Base-by-base conservation (phyloP, 2,113 vertebrate genomes). In the Chaetodon trifascialis region DNA sequence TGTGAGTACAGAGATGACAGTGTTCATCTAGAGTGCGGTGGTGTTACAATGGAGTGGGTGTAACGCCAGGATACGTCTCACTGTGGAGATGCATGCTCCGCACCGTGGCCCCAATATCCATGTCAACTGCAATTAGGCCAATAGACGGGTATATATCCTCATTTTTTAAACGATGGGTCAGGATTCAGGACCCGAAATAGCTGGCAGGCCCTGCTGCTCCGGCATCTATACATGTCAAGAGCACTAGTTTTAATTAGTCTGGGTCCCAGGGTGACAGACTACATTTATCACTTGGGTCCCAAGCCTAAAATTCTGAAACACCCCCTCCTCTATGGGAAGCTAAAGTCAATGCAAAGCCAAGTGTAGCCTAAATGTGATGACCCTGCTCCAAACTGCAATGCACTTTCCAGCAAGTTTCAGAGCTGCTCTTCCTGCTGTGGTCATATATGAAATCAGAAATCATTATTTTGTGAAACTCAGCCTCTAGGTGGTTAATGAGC, bases 211-310 rank as follows among this genome's bases (percentile, higher is more conserved):
- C 74, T 62, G 54, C 68, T 83, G 85, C 58, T 78, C 82, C 76
- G 59, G 69, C 76, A 70, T 76, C 75, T 40, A 78, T 67, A 60
- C 73, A 83, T 79, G 82, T 87, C 79, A 90, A 84, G 75, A 82
- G 84, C 81, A 89, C 65, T 83, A 40, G 60, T 81, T 91, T 89
- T 91, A 91, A 91, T 91, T 91, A 91, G 87, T 79, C 73, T 78
- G 73, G 73, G 60, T 91, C 89, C 89, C 89, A 87, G 73, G 76
- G 80, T 76, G 84, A 76, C 82, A 67, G 82, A 80, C 73, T 80
- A 78, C 86, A 89, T 89, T 89, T 80, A 87, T 91, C 89, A 85
- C 65, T 82, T 46, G 21, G 76, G 73, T 85, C 84, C 79, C 65
- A 65, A 75, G 73, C 65, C 84, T 76, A 83, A 88, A 80, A 25